Evolutionary conservation across 1,140 invertebrate genomes (phyloP).

Genomic region (Musca domestica): DNA sequence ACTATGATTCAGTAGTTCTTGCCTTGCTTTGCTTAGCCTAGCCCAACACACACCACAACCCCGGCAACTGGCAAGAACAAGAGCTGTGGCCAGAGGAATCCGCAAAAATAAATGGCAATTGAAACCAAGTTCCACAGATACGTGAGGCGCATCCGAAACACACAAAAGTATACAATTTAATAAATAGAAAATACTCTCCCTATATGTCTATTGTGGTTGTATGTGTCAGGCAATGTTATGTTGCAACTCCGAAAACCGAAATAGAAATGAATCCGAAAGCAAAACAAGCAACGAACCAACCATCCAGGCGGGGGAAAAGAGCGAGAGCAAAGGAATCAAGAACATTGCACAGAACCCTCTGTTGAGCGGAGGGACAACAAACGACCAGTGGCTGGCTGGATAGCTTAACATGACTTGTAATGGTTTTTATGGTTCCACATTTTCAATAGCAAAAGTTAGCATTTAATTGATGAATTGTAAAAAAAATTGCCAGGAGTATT

Average conservation of each 20-base stretch:
- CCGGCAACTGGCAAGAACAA: too few species aligned
- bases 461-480: slow-evolving; percentile 22
- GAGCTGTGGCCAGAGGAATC: neutral
- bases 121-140: slow-evolving; percentile 20
- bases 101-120: slow-evolving; percentile 22
- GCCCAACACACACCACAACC: too few species aligned
- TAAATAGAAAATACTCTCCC: slow-evolving; percentile 7
- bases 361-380: too few species aligned
- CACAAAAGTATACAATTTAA: slow-evolving; percentile 20
- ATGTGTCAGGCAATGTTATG: neutral
- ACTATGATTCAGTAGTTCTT: too few species aligned
- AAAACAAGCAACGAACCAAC: neutral
- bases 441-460: slow-evolving; percentile 17
- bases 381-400: too few species aligned
- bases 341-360: too few species aligned
- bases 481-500: neutral
- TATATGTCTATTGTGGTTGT: neutral
- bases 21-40: too few species aligned
- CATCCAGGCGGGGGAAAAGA: too few species aligned
- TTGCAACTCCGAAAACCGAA: neutral
- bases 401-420: slow-evolving; percentile 17
- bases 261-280: neutral
- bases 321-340: too few species aligned
- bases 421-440: slow-evolving; percentile 14
- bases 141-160: slow-evolving; percentile 13